Evolutionary conservation across 2,888 invertebrate species (phyloP), one percentile per base, ranked within the genome.

Genomic region (Chloroclysta siterata): DNA sequence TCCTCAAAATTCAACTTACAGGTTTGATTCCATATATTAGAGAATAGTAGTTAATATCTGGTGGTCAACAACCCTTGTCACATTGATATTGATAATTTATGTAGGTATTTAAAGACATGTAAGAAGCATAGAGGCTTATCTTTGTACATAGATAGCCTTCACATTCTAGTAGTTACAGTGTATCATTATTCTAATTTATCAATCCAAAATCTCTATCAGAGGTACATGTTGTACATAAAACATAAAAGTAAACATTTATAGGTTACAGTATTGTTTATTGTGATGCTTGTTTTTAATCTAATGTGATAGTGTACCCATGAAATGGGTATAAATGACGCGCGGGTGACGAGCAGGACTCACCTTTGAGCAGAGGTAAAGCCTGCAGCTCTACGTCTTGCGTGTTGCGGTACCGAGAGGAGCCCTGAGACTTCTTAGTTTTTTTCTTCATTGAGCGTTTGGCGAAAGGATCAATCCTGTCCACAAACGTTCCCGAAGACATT

Each of bases 401-500:
- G 89, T 98, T 98, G 90, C 99, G 96, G 94, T 99, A 99, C 83
- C 99, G 96, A 74, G 99, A 99, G 81, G 99, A 99, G 82, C 99
- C 99, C 94, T 99, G 99, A 88, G 99, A 98, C 94, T 98, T 98
- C 95, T 98, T 99, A 87, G 98, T 98, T 94, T 99, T 99, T 95
- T 99, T 98, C 94, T 98, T 98, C 83, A 98, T 94, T 83, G 99
- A 99, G 90, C 98, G 96, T 95, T 99, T 99, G 81, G 98, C 97
- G 94, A 99, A 99, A 84, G 99, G 99, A 95, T 99, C 99, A 94
- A 99, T 99, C 94, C 99, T 97, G 95, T 99, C 99, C 94, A 99
- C 98, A 95, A 99, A 98, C 91, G 97, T 96, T 94, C 96, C 96
- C 94, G 97, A 96, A 93, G 93, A 93, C 95, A 95, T 95, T 88